Percentiles rank a stretch among this genome's conserved stretches.
Conservation (phyloP, 2,113 vertebrate genomes). For the Albula glossodonta region DNA sequence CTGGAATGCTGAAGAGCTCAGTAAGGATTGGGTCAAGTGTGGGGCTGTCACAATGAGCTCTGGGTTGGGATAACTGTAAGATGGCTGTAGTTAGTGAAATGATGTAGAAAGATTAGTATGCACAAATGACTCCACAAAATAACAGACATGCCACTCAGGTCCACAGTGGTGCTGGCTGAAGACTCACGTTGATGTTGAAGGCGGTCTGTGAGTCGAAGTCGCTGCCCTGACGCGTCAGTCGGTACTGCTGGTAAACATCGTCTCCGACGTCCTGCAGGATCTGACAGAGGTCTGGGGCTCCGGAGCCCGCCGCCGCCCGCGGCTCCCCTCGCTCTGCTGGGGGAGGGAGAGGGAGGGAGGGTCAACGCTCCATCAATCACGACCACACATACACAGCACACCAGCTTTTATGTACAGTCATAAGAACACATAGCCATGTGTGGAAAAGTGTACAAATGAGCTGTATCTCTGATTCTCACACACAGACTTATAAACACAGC, state of each 20-base stretch:
- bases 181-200: constrained; percentile 87
- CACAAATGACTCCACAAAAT: neutral
- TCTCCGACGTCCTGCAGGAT: constrained; percentile 90
- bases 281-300: constrained; percentile 86
- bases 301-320: constrained; percentile 69
- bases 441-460: too few relatives aligned
- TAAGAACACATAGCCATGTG: too few relatives aligned
- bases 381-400: neutral
- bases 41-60: too few relatives aligned
- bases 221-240: constrained; percentile 85
- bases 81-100: too few relatives aligned
- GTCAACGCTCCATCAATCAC: neutral
- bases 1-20: too few relatives aligned
- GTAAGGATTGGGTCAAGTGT: too few relatives aligned
- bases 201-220: constrained; percentile 87
- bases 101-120: neutral
- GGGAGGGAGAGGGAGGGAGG: neutral
- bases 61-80: too few relatives aligned
- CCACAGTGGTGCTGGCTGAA: neutral
- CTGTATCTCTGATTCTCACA: neutral
- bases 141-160: neutral
- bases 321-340: constrained; percentile 81
- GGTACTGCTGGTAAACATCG: constrained; percentile 90
- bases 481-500: neutral
- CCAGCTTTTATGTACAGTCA: too few relatives aligned